Base-by-base conservation (phyloP, 1,140 invertebrate species). In the Onthophagus taurus region DNA sequence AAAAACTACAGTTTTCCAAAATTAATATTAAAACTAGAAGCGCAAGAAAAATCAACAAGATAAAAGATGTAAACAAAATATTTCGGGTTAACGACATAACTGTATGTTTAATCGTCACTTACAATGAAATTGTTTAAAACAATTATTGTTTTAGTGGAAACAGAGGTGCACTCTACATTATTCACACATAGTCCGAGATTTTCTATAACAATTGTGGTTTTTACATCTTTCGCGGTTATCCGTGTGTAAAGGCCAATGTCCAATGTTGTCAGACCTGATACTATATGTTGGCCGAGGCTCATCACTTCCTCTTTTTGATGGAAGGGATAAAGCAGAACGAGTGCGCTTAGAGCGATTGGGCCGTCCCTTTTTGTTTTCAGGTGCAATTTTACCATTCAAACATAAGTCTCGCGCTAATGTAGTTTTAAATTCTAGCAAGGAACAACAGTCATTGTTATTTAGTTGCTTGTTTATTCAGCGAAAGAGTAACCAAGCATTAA, bases 371-470 rank as follows among this genome's bases (percentile, higher is more conserved):
- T 43, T n/a, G 21, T 23, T 45, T 18, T 20, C 17, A 9, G 16
- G 3, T 30, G 13, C 19, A 20, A n/a, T 5, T 45, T 31, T 38
- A 8, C 11, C 17, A 7, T 14, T 16, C 31, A 9, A 29, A 47
- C 44, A 49, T n/a, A 35, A 23, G 8, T 42, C n/a, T 33, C 37
- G 24, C 26, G 31, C 37, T 9, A 47, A 16, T 5, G 3, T 31
- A 13, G 44, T 46, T 49, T 49, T 49, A 38, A 49, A 42, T 9
- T 19, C 13, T n/a, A 49, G 31, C 36, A 47, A n/a, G 17, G 37
- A 36, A 18, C 45, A 16, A 11, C 20, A 23, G 12, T 42, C 18
- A 16, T 47, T 20, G 9, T 6, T 16, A 26, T 43, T 16, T 16
- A 45, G 23, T 26, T 45, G 43, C 13, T 37, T 45, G 9, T 45